Percentiles rank a stretch among this genome's conserved stretches.
phyloP scores from a whole-genome alignment of 2,113 vertebrate species.

The Coregonus clupeaformis region DNA sequence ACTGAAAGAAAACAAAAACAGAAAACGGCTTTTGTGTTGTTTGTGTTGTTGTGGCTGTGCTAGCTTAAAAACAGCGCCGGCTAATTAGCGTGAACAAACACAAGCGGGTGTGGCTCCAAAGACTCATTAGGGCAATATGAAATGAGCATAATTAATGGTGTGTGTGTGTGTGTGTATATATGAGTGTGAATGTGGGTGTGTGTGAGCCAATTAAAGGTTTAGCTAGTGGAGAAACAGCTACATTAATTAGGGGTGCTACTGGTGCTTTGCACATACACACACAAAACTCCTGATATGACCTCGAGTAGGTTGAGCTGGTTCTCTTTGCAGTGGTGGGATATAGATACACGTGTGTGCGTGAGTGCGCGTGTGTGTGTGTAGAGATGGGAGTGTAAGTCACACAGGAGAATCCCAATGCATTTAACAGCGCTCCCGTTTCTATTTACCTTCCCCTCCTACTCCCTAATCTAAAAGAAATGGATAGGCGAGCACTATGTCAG shows the following conservation, averaged over 20 bases:
- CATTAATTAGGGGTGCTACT: slow-evolving; percentile 65
- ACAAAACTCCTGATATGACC: no score
- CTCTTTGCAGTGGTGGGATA: no score
- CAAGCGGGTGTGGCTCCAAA: slow-evolving; percentile 78
- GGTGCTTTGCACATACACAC: slow-evolving; percentile 65
- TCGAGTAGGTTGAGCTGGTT: no score
- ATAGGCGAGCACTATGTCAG: no score
- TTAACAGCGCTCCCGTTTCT: no score
- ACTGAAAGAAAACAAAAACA: neutral
- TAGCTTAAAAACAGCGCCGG: slow-evolving; percentile 58
- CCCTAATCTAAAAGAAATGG: no score
- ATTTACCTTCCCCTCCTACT: no score
- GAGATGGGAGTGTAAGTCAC: no score
- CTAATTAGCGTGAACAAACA: slow-evolving; percentile 73
- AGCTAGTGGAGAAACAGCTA: slow-evolving; percentile 83
- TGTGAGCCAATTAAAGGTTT: slow-evolving; percentile 87
- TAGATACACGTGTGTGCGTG: no score
- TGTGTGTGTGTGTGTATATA: no score
- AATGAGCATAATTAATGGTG: slow-evolving; percentile 86
- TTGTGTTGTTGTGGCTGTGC: slow-evolving; percentile 39
- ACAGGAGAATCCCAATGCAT: no score
- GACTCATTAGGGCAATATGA: slow-evolving; percentile 84
- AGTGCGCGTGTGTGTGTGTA: no score
- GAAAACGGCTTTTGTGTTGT: neutral
- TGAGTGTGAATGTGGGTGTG: slow-evolving; percentile 44